A percentile compares a stretch with the other conserved stretches of the same genome.
Conservation (phyloP, 2,113 vertebrate species). For the Etheostoma spectabile region DNA sequence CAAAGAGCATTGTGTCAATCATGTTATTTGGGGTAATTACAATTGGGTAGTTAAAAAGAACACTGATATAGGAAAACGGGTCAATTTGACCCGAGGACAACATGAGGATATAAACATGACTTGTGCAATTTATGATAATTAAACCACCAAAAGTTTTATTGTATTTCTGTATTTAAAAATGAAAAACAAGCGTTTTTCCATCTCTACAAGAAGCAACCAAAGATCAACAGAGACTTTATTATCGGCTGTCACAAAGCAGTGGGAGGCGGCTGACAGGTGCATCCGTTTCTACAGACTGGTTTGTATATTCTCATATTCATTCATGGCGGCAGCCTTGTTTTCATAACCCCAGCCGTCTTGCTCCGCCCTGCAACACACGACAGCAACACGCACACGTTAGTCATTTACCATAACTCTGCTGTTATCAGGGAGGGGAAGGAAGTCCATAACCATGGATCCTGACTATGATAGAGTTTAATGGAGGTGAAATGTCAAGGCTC, state of each 20-base stretch:
- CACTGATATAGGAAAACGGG: too few species aligned
- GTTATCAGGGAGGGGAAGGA: background rate
- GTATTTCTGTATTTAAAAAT: background rate
- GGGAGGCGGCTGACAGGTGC: too few species aligned
- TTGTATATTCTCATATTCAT: background rate
- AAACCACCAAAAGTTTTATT: background rate
- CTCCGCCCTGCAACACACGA: conserved; percentile 29
- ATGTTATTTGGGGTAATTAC: too few species aligned
- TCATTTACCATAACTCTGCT: background rate
- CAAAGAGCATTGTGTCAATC: too few species aligned
- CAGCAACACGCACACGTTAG: background rate
- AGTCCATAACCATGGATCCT: too few species aligned
- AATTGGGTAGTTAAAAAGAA: too few species aligned
- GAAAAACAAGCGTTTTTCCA: background rate
- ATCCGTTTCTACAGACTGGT: conserved; percentile 27
- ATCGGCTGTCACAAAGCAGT: too few species aligned
- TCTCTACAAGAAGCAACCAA: background rate
- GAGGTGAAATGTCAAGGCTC: background rate
- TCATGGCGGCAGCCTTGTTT: background rate
- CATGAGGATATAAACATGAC: background rate
- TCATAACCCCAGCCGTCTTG: background rate
- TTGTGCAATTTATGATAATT: background rate
- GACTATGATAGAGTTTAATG: background rate
- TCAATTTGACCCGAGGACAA: too few species aligned
- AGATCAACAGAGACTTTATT: background rate